A percentile compares a stretch with the other conserved stretches of the same genome.
These are phyloP conservation scores for Gobio occitaniae DNA, from an alignment of 2,797 vertebrate species.

Conservation along the genomic window DNA sequence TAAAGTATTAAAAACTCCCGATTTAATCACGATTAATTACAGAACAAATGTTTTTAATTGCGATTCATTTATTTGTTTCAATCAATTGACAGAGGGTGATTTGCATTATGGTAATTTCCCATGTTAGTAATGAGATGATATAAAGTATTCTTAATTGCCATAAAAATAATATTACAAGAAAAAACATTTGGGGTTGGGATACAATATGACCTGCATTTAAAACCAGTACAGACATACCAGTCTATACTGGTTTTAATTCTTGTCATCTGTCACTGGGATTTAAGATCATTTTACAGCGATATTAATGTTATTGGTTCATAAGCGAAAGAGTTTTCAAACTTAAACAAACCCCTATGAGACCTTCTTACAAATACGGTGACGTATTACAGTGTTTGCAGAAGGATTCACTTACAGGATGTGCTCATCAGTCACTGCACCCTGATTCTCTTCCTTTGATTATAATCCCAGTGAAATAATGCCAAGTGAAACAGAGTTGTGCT, in stretches of 20 bases:
- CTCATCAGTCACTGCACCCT: conserved; percentile 25
- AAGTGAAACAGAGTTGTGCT: neutral
- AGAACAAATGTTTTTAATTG: too few species aligned
- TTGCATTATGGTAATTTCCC: neutral
- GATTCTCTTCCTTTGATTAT: conserved; percentile 31
- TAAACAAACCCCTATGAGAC: conserved; percentile 19
- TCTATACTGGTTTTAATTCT: neutral
- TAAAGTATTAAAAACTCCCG: too few species aligned
- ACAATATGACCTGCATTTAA: neutral
- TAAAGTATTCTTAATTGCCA: neutral
- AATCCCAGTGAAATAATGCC: conserved; percentile 4
- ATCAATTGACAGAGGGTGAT: too few species aligned
- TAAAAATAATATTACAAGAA: neutral
- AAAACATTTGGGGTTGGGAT: neutral
- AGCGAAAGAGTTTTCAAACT: neutral
- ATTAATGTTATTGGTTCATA: neutral
- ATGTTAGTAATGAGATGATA: neutral
- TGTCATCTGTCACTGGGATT: neutral
- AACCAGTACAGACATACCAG: neutral
- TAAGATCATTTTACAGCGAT: neutral
- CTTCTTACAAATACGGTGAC: conserved; percentile 19
- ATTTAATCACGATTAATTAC: too few species aligned
- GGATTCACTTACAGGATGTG: conserved; percentile 53
- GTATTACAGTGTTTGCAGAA: conserved; percentile 42
- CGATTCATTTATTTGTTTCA: too few species aligned